Conservation (phyloP, 2,888 invertebrate species). For the Syritta pipiens region DNA sequence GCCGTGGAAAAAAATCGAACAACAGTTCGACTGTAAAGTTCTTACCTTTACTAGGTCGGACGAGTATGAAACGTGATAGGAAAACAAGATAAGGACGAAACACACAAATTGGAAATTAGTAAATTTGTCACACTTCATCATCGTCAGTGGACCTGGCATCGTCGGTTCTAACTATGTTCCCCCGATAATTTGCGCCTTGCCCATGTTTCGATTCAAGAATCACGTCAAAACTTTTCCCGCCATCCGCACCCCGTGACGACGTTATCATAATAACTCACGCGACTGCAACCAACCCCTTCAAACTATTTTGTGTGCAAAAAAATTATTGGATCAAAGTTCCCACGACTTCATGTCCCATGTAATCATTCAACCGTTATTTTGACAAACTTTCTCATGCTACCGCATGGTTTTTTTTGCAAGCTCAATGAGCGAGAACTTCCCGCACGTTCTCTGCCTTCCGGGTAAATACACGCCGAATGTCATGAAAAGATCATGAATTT, state of each 20-base stretch:
- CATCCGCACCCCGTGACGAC: not conserved
- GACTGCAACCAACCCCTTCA: not conserved
- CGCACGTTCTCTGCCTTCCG: slow-evolving; percentile 10
- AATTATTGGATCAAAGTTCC: slow-evolving; percentile 59
- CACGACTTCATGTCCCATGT: slow-evolving; percentile 1
- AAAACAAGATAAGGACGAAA: slow-evolving; percentile 39
- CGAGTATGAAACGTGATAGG: slow-evolving; percentile 51
- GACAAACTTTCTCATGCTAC: slow-evolving; percentile 41
- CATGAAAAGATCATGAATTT: slow-evolving; percentile 48
- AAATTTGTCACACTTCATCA: slow-evolving; percentile 66
- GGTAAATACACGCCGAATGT: slow-evolving; percentile 19
- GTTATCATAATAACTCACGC: slow-evolving; percentile 38
- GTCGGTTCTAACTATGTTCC: slow-evolving; percentile 13
- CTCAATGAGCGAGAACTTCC: slow-evolving; percentile 12
- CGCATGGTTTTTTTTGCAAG: not conserved
- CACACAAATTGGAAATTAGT: slow-evolving; percentile 57
- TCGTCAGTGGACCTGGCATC: slow-evolving; percentile 15
- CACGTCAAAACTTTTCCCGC: slow-evolving; percentile 9
- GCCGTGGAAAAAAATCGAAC: not conserved
- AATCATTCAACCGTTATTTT: slow-evolving; percentile 30
- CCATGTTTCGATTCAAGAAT: slow-evolving; percentile 34
- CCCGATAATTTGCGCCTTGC: slow-evolving; percentile 52
- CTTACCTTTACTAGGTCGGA: slow-evolving; percentile 21
- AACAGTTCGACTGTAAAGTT: slow-evolving; percentile 33
- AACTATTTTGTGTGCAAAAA: slow-evolving; percentile 39